A percentile compares a stretch with the other conserved stretches of the same genome.
These are phyloP conservation scores for Potorous gilbertii DNA, from an alignment of 2,797 vertebrate species.

Conservation along the genomic window DNA sequence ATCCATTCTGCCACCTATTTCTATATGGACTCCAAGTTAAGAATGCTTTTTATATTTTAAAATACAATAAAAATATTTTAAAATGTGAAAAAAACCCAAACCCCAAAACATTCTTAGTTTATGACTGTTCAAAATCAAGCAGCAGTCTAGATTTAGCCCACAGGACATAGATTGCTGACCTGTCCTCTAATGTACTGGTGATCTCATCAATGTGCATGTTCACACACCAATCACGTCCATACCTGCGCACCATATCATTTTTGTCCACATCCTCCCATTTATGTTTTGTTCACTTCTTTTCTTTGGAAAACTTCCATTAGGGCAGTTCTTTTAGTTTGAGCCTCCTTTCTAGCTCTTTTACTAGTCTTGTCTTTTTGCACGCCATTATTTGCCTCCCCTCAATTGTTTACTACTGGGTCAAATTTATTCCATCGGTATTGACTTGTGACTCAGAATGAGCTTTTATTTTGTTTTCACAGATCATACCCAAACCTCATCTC, in stretches of 20 bases:
- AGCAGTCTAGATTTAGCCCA: neutral
- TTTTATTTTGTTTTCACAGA: conserved; percentile 38
- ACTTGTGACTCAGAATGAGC: conserved; percentile 5
- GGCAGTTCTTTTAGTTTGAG: neutral
- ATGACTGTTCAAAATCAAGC: neutral
- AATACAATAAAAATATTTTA: neutral
- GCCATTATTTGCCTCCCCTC: neutral
- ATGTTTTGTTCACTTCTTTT: neutral
- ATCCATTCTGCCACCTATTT: neutral
- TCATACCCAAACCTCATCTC: neutral
- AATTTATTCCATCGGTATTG: conserved; percentile 3
- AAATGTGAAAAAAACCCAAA: neutral
- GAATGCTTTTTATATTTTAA: neutral
- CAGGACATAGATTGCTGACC: neutral
- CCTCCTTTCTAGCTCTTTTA: conserved; percentile 9
- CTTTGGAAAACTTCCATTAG: conserved; percentile 21
- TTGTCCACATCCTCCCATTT: neutral
- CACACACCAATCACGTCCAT: neutral
- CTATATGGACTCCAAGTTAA: neutral
- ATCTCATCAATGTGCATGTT: neutral
- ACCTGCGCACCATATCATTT: neutral
- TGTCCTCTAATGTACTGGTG: neutral
- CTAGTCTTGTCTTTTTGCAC: neutral
- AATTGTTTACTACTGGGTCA: conserved; percentile 12
- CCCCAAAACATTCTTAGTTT: neutral